Percentiles rank a stretch among this genome's conserved stretches.
phyloP scores from a whole-genome alignment of 1,140 invertebrate genomes.

The Sinella curviseta region DNA sequence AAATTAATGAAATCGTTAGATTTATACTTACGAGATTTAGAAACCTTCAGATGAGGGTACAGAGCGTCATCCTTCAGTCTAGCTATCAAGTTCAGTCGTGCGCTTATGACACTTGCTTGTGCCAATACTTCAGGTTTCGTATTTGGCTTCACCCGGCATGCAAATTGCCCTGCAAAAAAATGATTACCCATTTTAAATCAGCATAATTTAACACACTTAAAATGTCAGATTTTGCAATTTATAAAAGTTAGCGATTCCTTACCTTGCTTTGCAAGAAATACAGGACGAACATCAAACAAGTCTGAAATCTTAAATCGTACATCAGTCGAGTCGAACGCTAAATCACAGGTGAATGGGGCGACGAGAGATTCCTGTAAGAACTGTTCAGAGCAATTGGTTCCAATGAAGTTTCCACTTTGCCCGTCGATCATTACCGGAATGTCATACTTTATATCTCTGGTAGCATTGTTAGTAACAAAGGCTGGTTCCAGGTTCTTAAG shows the following conservation, averaged over 20 bases:
- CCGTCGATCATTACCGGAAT: constrained; percentile 19
- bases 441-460: background rate
- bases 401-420: background rate
- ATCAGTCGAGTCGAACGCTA: constrained; percentile 21
- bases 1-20: no score
- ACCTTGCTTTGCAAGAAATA: constrained; percentile 33
- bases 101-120: background rate
- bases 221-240: no score
- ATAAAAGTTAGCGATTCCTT: no score
- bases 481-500: no score
- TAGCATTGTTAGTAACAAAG: background rate
- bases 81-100: background rate
- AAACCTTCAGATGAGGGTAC: background rate
- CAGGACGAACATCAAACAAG: constrained; percentile 28
- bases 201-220: no score
- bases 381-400: constrained; percentile 27
- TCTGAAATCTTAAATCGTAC: background rate
- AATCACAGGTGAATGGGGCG: constrained; percentile 32
- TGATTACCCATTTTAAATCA: no score
- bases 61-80: constrained; percentile 7
- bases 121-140: background rate
- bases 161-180: constrained; percentile 27
- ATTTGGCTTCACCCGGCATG: constrained; percentile 2
- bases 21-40: background rate
- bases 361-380: background rate